Percentiles rank a stretch among this genome's conserved stretches.
These are phyloP conservation scores for Macquaria australasica DNA, from an alignment of 2,113 vertebrate species.

Conservation along the genomic window DNA sequence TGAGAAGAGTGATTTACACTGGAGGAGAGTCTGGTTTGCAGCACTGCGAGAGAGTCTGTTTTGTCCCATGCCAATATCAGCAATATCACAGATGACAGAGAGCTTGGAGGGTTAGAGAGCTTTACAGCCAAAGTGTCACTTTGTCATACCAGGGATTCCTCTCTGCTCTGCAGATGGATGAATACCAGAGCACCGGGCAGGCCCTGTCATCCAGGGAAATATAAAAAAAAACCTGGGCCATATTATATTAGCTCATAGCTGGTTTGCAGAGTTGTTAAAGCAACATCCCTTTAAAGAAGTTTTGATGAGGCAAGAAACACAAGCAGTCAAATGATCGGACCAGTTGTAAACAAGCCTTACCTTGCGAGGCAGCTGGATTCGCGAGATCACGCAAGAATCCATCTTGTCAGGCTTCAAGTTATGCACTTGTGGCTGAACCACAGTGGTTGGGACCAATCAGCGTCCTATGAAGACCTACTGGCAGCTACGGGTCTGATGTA, in stretches of 20 bases:
- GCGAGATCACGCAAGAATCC: no score
- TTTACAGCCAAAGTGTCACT: constrained; percentile 45
- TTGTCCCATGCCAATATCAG: constrained; percentile 52
- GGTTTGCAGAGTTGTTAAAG: neutral
- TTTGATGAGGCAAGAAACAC: neutral
- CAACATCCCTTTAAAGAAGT: no score
- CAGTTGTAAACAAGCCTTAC: no score
- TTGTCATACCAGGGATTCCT: constrained; percentile 65
- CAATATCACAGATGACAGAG: constrained; percentile 57
- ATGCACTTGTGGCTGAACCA: no score
- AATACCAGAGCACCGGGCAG: constrained; percentile 63
- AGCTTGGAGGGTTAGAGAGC: constrained; percentile 26
- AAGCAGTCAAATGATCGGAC: neutral
- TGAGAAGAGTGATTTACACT: constrained; percentile 46
- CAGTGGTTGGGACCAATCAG: no score
- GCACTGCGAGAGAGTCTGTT: constrained; percentile 5
- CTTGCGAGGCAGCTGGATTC: no score
- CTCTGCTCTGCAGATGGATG: constrained; percentile 52
- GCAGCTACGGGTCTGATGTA: no score
- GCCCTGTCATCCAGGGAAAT: constrained; percentile 69
- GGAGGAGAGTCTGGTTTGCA: constrained; percentile 38
- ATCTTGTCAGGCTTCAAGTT: no score
- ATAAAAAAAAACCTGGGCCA: neutral
- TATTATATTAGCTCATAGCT: neutral
- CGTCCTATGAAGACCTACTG: no score